Conservation (phyloP, 2,888 invertebrate genomes). For the Cactoblastis cactorum region DNA sequence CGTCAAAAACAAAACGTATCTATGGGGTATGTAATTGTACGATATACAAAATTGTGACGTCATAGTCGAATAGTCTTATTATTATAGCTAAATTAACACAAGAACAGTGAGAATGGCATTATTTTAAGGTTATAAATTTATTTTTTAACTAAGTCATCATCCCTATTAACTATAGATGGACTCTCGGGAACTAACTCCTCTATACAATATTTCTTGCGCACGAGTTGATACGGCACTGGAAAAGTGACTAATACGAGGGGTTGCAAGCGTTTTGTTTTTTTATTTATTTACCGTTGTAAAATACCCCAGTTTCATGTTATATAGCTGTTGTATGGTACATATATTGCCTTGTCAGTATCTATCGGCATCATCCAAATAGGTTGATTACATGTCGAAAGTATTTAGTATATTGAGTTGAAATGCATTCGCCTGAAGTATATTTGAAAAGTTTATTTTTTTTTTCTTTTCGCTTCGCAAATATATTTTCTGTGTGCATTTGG, state of each 20-base stretch:
- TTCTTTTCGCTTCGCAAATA: conserved; percentile 47
- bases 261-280: conserved; percentile 20
- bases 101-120: no score
- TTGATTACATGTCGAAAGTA: conserved; percentile 29
- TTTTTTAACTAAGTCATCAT: no score
- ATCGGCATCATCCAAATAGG: conserved; percentile 18
- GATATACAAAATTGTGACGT: no score
- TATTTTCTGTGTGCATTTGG: conserved; percentile 45
- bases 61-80: no score
- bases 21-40: no score
- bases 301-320: conserved; percentile 25
- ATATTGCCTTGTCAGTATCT: conserved; percentile 21
- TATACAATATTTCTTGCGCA: conserved; percentile 17
- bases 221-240: conserved; percentile 33
- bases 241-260: conserved; percentile 33
- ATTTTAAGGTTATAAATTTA: no score
- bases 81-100: no score
- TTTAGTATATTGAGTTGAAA: conserved; percentile 31
- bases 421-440: conserved; percentile 32
- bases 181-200: conserved; percentile 22
- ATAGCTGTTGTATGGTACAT: conserved; percentile 28
- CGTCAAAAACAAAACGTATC: no score
- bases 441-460: conserved; percentile 24
- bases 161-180: no score
- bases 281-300: conserved; percentile 21